Evolutionary conservation across 2,888 invertebrate species (phyloP).

Genomic region (Parnassius apollo): DNA sequence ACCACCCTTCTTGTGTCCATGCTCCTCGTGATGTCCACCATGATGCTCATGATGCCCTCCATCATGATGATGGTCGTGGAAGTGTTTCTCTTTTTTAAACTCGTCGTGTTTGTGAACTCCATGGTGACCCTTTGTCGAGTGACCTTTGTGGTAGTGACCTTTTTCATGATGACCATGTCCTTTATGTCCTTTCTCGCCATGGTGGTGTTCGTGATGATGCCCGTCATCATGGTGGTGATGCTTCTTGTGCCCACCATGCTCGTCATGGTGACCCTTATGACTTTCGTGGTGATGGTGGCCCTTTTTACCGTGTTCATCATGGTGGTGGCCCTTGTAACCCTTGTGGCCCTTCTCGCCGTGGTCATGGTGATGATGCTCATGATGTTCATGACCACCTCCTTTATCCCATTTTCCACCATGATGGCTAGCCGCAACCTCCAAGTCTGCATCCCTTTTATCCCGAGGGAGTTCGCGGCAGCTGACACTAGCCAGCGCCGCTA

Average conservation of each 20-base stretch:
- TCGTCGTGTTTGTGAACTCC: constrained; percentile 92
- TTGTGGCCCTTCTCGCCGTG: constrained; percentile 88
- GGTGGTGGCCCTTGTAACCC: constrained; percentile 85
- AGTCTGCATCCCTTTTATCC: constrained; percentile 74
- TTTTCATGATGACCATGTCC: constrained; percentile 78
- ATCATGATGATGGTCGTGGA: constrained; percentile 91
- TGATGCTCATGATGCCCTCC: constrained; percentile 90
- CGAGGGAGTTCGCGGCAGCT: constrained; percentile 77
- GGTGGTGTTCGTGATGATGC: constrained; percentile 83
- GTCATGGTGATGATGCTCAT: constrained; percentile 83
- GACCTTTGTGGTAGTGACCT: constrained; percentile 90
- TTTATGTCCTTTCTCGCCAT: constrained; percentile 85
- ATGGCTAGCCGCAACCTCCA: constrained; percentile 75
- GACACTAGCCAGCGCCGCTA: constrained; percentile 77
- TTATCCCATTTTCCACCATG: constrained; percentile 75
- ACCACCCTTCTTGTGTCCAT: constrained; percentile 90
- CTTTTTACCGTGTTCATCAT: constrained; percentile 85
- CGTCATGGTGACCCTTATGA: constrained; percentile 82
- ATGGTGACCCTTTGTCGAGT: constrained; percentile 92
- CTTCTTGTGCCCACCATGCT: constrained; percentile 84
- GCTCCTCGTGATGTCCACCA: constrained; percentile 88
- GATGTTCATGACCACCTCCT: constrained; percentile 85
- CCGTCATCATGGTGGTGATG: constrained; percentile 85
- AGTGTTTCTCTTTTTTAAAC: constrained; percentile 92
- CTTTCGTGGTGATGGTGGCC: constrained; percentile 88